These are phyloP conservation scores for Pseudopleuronectes americanus DNA, from an alignment of 2,797 vertebrate genomes.

Conservation along the genomic window DNA sequence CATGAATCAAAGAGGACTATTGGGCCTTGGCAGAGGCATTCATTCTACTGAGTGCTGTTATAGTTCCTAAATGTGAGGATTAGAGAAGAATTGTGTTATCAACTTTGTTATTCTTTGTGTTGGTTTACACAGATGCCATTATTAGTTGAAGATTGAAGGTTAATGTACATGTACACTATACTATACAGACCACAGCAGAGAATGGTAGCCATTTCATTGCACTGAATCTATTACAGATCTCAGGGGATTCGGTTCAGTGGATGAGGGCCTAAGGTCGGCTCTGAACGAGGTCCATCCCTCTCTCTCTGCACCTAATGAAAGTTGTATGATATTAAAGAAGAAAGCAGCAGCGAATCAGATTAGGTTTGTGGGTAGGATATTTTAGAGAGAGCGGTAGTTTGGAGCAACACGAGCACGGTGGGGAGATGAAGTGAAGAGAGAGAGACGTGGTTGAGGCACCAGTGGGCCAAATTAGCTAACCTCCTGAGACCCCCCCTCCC, in stretches of 20 bases:
- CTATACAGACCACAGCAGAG: background rate
- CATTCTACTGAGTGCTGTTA: too few relatives aligned
- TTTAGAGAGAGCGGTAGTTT: conserved; percentile 40
- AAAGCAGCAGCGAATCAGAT: background rate
- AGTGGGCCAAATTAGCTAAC: conserved; percentile 76
- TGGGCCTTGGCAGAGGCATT: too few relatives aligned
- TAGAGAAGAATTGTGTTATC: too few relatives aligned
- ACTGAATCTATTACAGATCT: conserved; percentile 27
- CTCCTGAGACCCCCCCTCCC: conserved; percentile 48
- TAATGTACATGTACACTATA: background rate
- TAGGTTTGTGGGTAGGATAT: conserved; percentile 45
- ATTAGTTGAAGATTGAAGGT: background rate
- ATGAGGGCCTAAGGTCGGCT: conserved; percentile 30
- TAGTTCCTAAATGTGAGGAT: too few relatives aligned
- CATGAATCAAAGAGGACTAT: too few relatives aligned
- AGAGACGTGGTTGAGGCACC: conserved; percentile 67
- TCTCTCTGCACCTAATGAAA: conserved; percentile 51
- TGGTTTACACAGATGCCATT: too few relatives aligned
- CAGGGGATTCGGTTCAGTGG: conserved; percentile 15
- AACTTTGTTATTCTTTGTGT: background rate
- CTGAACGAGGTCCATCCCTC: conserved; percentile 47
- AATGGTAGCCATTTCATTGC: background rate
- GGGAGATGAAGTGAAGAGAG: conserved; percentile 50
- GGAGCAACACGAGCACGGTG: conserved; percentile 26
- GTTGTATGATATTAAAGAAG: conserved; percentile 49